Percentiles rank a stretch among this genome's conserved stretches.
Evolutionary conservation across 2,888 invertebrate species (phyloP).

Genomic region (Hylaea fasciaria): DNA sequence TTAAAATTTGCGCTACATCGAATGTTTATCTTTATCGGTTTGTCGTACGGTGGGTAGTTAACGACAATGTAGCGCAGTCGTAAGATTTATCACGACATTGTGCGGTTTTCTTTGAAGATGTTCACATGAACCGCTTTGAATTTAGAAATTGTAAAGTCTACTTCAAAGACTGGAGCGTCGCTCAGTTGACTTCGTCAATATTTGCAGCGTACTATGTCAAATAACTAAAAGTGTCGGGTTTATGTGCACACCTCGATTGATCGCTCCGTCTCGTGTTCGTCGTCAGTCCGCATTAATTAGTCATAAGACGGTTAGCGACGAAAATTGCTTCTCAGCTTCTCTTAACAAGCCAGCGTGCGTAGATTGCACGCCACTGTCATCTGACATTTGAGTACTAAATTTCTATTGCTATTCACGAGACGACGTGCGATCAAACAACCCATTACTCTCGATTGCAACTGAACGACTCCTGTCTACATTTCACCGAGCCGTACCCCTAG

Average conservation of each 20-base stretch:
- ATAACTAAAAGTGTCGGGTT: constrained; percentile 71
- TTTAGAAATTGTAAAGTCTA: constrained; percentile 20
- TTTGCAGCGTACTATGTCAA: constrained; percentile 60
- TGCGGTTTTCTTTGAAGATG: constrained; percentile 43
- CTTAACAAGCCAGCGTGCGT: constrained; percentile 15
- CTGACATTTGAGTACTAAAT: constrained; percentile 20
- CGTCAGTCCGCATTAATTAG: constrained; percentile 41
- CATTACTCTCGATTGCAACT: constrained; percentile 39
- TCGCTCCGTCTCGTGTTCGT: constrained; percentile 55
- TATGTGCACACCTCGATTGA: constrained; percentile 72
- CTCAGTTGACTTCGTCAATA: constrained; percentile 52
- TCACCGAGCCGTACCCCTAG: too few relatives aligned
- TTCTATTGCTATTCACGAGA: constrained; percentile 42
- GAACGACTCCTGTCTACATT: constrained; percentile 40
- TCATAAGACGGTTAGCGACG: constrained; percentile 39
- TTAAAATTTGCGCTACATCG: constrained; percentile 19
- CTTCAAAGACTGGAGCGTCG: constrained; percentile 38
- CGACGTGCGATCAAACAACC: constrained; percentile 49
- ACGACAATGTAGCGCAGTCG: constrained; percentile 27
- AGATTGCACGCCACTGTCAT: constrained; percentile 20
- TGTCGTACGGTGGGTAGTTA: constrained; percentile 34
- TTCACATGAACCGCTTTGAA: constrained; percentile 53
- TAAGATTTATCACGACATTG: constrained; percentile 27
- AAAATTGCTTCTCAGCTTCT: constrained; percentile 28
- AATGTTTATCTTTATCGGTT: constrained; percentile 30